phyloP scores from a whole-genome alignment of 2,797 vertebrate genomes.

The Oophaga sylvatica region DNA sequence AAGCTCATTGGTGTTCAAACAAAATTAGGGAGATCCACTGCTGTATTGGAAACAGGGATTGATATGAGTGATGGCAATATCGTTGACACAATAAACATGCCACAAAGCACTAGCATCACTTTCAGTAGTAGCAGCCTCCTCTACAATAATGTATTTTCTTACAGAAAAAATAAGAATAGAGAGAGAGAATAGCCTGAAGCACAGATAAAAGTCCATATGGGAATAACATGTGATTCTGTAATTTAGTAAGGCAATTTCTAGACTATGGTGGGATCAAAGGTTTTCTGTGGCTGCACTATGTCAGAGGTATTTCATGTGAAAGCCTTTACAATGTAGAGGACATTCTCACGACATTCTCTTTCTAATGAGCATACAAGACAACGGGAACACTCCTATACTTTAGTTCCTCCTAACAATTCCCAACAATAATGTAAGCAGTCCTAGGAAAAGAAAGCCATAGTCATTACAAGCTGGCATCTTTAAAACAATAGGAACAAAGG shows the following conservation, averaged over 20 bases:
- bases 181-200: too few species aligned
- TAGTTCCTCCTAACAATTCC: not conserved
- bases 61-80: too few species aligned
- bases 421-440: not conserved
- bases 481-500: not conserved
- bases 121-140: too few species aligned
- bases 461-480: not conserved
- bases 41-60: too few species aligned
- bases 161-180: too few species aligned
- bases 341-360: not conserved
- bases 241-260: too few species aligned
- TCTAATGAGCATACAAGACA: not conserved
- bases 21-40: not conserved
- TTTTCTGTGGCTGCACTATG: not conserved
- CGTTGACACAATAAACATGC: too few species aligned
- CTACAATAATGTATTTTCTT: too few species aligned
- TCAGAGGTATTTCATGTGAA: not conserved
- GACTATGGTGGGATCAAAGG: not conserved
- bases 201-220: too few species aligned
- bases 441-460: not conserved
- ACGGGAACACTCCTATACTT: not conserved
- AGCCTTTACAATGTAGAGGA: not conserved
- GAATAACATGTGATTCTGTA: too few species aligned
- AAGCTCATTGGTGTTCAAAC: not conserved
- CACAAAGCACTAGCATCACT: too few species aligned